A percentile compares a stretch with the other conserved stretches of the same genome.
Evolutionary conservation across 2,113 vertebrate species (phyloP).

Genomic region (Planiliza haematocheilus): DNA sequence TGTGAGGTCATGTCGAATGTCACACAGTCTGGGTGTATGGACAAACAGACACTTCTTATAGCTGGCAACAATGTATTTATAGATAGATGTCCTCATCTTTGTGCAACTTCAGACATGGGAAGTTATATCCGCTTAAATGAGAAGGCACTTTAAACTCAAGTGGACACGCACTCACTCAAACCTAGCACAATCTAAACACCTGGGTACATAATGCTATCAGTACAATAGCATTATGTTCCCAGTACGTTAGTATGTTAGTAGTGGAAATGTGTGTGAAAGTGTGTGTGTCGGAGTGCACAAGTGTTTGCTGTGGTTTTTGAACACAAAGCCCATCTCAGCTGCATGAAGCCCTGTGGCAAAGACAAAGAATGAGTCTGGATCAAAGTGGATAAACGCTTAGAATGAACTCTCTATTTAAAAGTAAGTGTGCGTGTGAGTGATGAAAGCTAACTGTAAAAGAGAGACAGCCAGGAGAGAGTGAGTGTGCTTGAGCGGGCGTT

Average conservation of each 20-base stretch:
- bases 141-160: constrained; percentile 45
- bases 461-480: neutral
- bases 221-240: no score
- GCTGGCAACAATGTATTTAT: neutral
- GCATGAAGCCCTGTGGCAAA: neutral
- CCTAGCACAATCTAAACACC: neutral
- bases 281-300: neutral
- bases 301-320: constrained; percentile 35
- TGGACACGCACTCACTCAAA: constrained; percentile 9
- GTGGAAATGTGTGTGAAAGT: constrained; percentile 6
- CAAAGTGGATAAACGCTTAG: constrained; percentile 23
- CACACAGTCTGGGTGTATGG: neutral
- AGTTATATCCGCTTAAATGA: constrained; percentile 6
- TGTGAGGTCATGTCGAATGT: constrained; percentile 6
- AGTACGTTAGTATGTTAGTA: no score
- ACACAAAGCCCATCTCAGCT: constrained; percentile 33
- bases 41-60: neutral
- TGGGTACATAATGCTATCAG: constrained; percentile 17
- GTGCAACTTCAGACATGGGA: constrained; percentile 27
- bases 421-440: neutral
- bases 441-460: constrained; percentile 15
- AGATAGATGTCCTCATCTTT: neutral
- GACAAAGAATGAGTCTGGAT: constrained; percentile 21
- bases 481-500: neutral
- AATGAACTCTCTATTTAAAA: constrained; percentile 9